Evolutionary conservation across 2,888 invertebrate genomes (phyloP).

Genomic region (Aphrophora alni): DNA sequence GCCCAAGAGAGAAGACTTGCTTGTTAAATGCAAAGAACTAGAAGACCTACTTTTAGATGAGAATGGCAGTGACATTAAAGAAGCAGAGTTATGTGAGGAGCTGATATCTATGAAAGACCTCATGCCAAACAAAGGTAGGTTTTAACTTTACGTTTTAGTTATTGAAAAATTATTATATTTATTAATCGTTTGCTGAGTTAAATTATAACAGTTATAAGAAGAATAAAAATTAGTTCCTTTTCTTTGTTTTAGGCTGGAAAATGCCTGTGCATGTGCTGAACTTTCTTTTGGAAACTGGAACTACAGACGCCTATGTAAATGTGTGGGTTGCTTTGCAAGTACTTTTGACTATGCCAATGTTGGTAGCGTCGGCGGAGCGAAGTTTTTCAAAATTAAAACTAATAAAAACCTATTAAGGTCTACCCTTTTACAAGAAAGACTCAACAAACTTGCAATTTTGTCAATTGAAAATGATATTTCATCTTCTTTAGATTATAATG

Average conservation of each 20-base stretch:
- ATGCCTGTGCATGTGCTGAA: not conserved
- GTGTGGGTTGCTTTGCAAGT: conserved; percentile 6
- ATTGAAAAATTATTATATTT: too few species aligned
- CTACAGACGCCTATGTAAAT: conserved; percentile 14
- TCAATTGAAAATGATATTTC: conserved; percentile 2
- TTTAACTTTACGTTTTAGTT: not conserved
- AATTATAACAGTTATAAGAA: too few species aligned
- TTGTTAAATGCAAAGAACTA: conserved; percentile 14
- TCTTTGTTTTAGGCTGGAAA: not conserved
- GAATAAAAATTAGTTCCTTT: too few species aligned
- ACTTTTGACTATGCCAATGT: not conserved
- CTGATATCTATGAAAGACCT: conserved; percentile 3
- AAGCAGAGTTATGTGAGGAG: conserved; percentile 2
- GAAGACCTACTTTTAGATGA: conserved; percentile 12
- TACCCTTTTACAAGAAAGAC: conserved; percentile 6
- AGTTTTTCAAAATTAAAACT: too few species aligned
- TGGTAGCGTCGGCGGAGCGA: too few species aligned
- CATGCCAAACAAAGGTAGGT: conserved; percentile 10
- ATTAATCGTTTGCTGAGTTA: too few species aligned
- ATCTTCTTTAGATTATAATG: too few species aligned
- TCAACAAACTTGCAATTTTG: too few species aligned
- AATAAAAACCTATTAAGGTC: not conserved
- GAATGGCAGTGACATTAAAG: conserved; percentile 10
- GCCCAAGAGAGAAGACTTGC: conserved; percentile 10
- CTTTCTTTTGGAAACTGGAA: conserved; percentile 9